Evolutionary conservation across 2,888 invertebrate genomes (phyloP).

Genomic region (Polydrusus pterygomalis): DNA sequence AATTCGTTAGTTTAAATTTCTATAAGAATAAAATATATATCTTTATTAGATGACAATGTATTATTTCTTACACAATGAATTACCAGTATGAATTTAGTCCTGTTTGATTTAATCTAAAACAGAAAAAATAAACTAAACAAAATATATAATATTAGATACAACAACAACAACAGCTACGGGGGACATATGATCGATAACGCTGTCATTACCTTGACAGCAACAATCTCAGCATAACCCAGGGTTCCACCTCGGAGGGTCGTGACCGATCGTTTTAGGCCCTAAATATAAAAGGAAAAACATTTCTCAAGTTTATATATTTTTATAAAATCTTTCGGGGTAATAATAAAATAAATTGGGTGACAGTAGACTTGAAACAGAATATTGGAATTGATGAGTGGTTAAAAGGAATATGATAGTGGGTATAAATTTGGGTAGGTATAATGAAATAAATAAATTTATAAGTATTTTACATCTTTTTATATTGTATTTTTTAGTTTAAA

Average conservation of each 20-base stretch:
- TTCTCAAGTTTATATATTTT: constrained; percentile 1
- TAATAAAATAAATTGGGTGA: constrained; percentile 1
- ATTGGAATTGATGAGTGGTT: no score
- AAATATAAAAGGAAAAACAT: constrained; percentile 69
- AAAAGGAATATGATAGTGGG: no score
- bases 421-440: no score
- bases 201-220: constrained; percentile 92
- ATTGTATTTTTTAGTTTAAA: no score
- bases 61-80: no score
- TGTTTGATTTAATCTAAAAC: neutral
- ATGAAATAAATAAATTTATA: no score
- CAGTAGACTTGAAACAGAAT: no score
- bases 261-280: constrained; percentile 96
- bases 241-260: constrained; percentile 91
- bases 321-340: neutral
- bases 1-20: no score
- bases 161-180: constrained; percentile 49
- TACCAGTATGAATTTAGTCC: constrained; percentile 11
- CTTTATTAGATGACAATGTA: no score
- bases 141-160: constrained; percentile 21
- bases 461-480: no score
- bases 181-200: constrained; percentile 20
- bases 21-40: no score
- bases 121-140: constrained; percentile 12
- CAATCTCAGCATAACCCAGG: constrained; percentile 94